Percentiles rank a stretch among this genome's conserved stretches.
Evolutionary conservation across 2,113 vertebrate species (phyloP).

Genomic region (Chiloscyllium plagiosum): DNA sequence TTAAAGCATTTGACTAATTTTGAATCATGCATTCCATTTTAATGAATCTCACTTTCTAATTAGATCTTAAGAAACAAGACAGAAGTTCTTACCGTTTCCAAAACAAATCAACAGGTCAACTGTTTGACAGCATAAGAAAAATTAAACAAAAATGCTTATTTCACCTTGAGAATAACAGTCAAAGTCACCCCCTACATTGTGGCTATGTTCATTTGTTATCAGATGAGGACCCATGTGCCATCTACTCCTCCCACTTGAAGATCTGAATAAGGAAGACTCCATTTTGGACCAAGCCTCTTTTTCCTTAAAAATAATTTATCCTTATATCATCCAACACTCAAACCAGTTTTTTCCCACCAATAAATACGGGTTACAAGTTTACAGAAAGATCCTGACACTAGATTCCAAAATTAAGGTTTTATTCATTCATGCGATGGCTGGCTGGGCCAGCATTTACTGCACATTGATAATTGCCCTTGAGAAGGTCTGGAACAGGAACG

Average conservation of each 20-base stretch:
- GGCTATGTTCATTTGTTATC: neutral
- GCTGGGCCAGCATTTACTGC: too few relatives aligned
- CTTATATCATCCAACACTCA: too few relatives aligned
- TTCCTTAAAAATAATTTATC: too few relatives aligned
- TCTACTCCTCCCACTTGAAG: neutral
- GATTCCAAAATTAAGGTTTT: neutral
- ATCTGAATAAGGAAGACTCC: too few relatives aligned
- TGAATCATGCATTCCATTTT: neutral
- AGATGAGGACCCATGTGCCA: neutral
- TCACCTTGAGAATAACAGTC: neutral
- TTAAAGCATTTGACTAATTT: neutral
- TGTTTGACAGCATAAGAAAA: constrained; percentile 17
- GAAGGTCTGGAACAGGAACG: too few relatives aligned
- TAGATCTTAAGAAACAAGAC: neutral
- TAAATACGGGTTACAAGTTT: too few relatives aligned
- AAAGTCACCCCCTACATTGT: neutral
- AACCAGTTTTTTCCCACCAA: too few relatives aligned
- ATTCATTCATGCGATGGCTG: too few relatives aligned
- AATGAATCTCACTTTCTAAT: neutral
- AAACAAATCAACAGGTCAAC: constrained; percentile 34
- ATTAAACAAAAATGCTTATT: constrained; percentile 13
- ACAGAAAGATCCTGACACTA: neutral
- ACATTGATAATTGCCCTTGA: too few relatives aligned
- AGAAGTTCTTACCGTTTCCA: constrained; percentile 26
- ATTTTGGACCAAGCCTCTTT: too few relatives aligned